Evolutionary conservation across 2,113 vertebrate genomes (phyloP).

Genomic region (Arenaria interpres): DNA sequence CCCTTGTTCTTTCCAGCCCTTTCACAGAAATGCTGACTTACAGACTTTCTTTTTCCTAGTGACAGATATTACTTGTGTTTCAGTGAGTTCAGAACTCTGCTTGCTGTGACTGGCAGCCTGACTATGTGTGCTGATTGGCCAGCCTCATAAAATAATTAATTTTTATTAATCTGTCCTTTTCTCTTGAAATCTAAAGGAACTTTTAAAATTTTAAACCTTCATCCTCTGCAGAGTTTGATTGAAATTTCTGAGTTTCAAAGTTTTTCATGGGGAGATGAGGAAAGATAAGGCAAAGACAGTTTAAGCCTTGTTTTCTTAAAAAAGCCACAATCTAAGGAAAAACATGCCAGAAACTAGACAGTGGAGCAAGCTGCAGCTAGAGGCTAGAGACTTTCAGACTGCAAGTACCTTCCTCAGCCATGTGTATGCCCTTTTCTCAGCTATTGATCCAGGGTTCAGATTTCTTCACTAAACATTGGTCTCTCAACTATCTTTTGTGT

Average conservation of each 20-base stretch:
- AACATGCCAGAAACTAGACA: not conserved
- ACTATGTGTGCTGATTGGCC: not conserved
- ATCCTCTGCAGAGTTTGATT: not conserved
- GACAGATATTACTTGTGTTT: not conserved
- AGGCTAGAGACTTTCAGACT: not conserved
- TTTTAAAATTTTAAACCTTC: not conserved
- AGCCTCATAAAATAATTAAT: not conserved
- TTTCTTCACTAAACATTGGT: not conserved
- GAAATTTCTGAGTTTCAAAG: not conserved
- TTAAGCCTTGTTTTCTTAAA: not conserved
- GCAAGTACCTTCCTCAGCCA: not conserved
- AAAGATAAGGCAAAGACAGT: not conserved
- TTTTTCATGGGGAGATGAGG: not conserved
- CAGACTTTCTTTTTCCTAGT: not conserved
- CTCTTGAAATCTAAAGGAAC: not conserved
- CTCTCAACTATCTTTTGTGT: not conserved
- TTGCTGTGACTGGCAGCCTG: not conserved
- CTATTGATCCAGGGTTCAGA: not conserved
- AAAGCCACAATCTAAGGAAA: not conserved
- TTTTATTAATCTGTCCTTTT: not conserved
- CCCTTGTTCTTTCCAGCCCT: not conserved
- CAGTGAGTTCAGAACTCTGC: not conserved
- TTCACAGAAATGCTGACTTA: not conserved
- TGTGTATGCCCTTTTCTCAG: accelerated
- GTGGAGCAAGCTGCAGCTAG: not conserved